phyloP scores from a whole-genome alignment of 2,113 vertebrate genomes.

The Indri indri region DNA sequence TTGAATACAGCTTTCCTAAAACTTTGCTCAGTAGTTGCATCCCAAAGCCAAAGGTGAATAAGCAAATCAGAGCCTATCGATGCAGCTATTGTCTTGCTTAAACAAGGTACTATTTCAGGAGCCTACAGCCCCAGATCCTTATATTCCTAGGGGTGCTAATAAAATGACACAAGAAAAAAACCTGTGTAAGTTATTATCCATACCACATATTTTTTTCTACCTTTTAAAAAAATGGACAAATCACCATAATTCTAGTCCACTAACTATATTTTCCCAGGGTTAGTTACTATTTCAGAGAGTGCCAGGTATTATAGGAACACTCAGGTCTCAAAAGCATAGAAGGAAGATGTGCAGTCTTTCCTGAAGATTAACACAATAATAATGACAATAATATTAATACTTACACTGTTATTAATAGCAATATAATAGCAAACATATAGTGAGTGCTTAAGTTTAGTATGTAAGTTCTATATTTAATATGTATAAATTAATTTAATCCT shows the following conservation, averaged over 20 bases:
- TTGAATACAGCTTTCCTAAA: not conserved
- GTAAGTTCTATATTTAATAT: not conserved
- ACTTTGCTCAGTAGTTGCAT: not conserved
- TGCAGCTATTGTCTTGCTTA: not conserved
- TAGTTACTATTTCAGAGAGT: not conserved
- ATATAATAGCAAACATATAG: not conserved
- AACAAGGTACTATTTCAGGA: not conserved
- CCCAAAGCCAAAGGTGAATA: not conserved
- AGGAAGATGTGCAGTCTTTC: not conserved
- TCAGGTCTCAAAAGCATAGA: not conserved
- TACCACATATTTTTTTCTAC: not conserved
- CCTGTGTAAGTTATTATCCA: not conserved
- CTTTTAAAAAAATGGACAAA: not conserved
- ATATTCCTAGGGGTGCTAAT: not conserved
- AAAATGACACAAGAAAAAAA: not conserved
- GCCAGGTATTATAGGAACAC: not conserved
- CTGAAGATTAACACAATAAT: not conserved
- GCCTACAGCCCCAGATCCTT: not conserved
- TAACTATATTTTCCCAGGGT: not conserved
- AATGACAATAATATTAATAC: not conserved
- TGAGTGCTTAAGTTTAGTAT: not conserved
- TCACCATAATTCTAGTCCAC: not conserved
- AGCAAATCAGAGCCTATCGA: not conserved
- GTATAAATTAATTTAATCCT: not conserved
- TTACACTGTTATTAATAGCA: not conserved